Evolutionary conservation across 2,113 vertebrate species (phyloP), one percentile per base, ranked within the genome.

Genomic region (Ctenodactylus gundi): DNA sequence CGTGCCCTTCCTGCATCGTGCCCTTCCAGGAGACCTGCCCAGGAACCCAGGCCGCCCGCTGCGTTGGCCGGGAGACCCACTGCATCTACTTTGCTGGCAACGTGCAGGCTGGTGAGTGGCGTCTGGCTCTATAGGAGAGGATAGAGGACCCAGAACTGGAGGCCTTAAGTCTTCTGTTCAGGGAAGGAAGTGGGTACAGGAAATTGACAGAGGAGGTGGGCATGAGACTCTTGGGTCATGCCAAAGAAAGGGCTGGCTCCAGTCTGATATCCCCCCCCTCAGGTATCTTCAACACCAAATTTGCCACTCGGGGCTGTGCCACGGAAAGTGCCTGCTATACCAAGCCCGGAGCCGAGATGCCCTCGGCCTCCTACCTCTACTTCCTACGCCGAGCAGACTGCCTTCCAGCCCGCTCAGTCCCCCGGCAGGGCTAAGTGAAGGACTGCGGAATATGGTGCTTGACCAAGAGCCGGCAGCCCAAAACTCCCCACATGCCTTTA

Each of bases 221-320:
- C 36, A 44, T 7, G 1, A 14, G 41, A 64, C 36, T 64, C 17
- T 41, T 29, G 23, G 53, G 57, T 64, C 1, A 8, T 1, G 51
- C 11, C 12, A 10, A 15, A 80, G 60, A 41, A 18, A 13, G 18
- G 10, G 39, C 31, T 39, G 36, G 53, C 5, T 75, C 36, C 17
- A 4, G 6, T 36, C 70, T 55, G 70, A 51, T 44, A 72, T 49
- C 36, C 13, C 39, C 36, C 2, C 73, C 12, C n/a, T 21, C 82
- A 97, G 97, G 97, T 31, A 75, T 97, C 68, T 51, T 97, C 93
- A 96, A 53, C 7, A 46, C 97, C 76, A 95, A 64, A 64, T 97
- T 97, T 62, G 97, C 97, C 27, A 88, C 92, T 0, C 94, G 76
- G 8, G 97, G 97, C 75, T 97, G 97, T 44, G 97, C 96, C 3